Percentiles rank a stretch among this genome's conserved stretches.
phyloP scores from a whole-genome alignment of 1,140 invertebrate genomes.

The Sminthurides bifidus region DNA sequence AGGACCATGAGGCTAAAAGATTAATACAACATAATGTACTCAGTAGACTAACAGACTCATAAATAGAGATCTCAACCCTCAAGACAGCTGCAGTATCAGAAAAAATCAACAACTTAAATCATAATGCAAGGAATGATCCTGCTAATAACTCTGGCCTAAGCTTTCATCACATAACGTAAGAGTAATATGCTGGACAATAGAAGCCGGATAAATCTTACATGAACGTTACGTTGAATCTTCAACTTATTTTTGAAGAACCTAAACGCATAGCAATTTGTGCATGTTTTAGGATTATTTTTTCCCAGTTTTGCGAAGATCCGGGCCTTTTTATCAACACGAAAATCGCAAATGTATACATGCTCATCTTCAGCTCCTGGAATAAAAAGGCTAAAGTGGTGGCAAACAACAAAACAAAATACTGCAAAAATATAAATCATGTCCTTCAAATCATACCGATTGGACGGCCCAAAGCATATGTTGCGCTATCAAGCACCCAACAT shows the following conservation, averaged over 20 bases:
- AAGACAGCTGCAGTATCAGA: no score
- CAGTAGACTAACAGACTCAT: not conserved
- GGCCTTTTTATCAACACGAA: constrained; percentile 83
- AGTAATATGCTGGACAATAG: not conserved
- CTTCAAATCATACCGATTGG: constrained; percentile 56
- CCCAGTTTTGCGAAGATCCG: constrained; percentile 70
- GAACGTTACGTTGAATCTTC: constrained; percentile 76
- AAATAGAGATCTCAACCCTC: not conserved
- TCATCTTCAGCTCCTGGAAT: constrained; percentile 57
- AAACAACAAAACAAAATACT: no score
- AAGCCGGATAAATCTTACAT: constrained; percentile 42
- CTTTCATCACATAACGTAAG: not conserved
- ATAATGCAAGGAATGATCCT: no score
- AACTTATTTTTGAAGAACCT: constrained; percentile 67
- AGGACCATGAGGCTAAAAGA: constrained; percentile 54
- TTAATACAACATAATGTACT: not conserved
- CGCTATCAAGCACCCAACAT: constrained; percentile 89
- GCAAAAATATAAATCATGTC: no score
- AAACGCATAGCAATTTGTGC: constrained; percentile 85
- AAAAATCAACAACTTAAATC: constrained; percentile 1
- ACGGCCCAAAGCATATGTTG: constrained; percentile 81
- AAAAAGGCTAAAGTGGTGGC: no score
- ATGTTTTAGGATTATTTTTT: constrained; percentile 47
- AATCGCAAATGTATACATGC: constrained; percentile 94
- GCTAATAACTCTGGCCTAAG: constrained; percentile 10